These are phyloP conservation scores for Hippocampus abdominalis DNA, from an alignment of 2,113 vertebrate species.

Conservation along the genomic window DNA sequence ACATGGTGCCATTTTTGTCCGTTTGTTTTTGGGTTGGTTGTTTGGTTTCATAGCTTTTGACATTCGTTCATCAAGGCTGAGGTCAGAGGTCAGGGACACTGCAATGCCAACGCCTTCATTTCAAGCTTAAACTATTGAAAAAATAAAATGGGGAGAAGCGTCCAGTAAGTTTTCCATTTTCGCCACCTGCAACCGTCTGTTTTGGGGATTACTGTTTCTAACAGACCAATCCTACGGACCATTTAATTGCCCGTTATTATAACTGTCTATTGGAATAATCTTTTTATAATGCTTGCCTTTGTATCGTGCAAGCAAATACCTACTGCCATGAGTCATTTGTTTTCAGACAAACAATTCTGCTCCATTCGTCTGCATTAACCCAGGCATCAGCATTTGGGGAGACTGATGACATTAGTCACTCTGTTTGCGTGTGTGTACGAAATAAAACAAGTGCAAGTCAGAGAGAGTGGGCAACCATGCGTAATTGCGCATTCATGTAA, in stretches of 20 bases:
- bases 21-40: no score
- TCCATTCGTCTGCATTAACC: constrained; percentile 45
- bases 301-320: constrained; percentile 22
- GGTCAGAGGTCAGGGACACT: no score
- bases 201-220: no score
- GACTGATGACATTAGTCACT: constrained; percentile 1
- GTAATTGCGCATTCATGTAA: background rate
- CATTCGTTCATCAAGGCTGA: no score
- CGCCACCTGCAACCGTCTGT: no score
- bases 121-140: no score
- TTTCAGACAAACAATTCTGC: constrained; percentile 31
- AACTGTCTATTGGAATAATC: constrained; percentile 7
- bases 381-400: constrained; percentile 27
- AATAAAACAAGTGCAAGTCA: background rate
- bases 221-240: background rate
- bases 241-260: constrained; percentile 28
- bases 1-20: no score
- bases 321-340: constrained; percentile 29
- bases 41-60: no score
- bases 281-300: constrained; percentile 28
- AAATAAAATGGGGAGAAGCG: no score
- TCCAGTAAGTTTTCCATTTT: no score
- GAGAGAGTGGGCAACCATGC: background rate
- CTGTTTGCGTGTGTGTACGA: background rate
- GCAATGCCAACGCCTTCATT: no score